These are phyloP conservation scores for Temnothorax longispinosus DNA, from an alignment of 1,140 invertebrate species.

Conservation along the genomic window DNA sequence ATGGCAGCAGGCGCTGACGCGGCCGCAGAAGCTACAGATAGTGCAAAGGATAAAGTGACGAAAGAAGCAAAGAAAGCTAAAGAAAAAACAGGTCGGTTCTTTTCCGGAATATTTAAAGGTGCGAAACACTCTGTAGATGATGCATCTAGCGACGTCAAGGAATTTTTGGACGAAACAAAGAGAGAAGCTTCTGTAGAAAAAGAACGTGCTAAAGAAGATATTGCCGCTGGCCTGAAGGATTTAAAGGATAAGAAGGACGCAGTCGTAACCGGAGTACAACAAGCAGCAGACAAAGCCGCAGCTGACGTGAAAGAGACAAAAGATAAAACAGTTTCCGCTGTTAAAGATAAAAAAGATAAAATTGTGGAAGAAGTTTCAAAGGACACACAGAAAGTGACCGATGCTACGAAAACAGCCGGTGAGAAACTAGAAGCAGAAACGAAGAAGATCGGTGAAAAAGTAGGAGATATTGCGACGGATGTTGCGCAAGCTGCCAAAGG, in stretches of 20 bases:
- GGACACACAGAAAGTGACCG: constrained; percentile 3
- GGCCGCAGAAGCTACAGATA: background rate
- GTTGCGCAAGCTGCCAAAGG: background rate
- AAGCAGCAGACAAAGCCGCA: constrained; percentile 34
- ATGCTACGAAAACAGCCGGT: background rate
- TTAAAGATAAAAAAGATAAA: constrained; percentile 62
- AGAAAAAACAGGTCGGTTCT: constrained; percentile 73
- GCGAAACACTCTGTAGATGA: constrained; percentile 74
- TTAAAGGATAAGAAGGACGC: constrained; percentile 56
- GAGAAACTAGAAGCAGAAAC: background rate
- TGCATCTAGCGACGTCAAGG: constrained; percentile 65
- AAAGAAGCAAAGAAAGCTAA: constrained; percentile 78
- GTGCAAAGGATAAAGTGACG: constrained; percentile 44
- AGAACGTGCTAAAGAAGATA: constrained; percentile 43
- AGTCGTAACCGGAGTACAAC: background rate
- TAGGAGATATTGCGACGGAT: background rate
- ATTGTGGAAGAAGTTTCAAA: background rate
- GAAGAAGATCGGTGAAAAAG: constrained; percentile 23
- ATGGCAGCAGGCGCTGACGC: background rate
- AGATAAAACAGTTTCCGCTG: constrained; percentile 37
- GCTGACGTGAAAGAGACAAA: constrained; percentile 53
- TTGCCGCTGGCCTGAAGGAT: background rate
- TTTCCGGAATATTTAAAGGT: constrained; percentile 75
- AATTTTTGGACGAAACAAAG: background rate
- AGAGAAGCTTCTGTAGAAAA: background rate